Conservation (phyloP, 1,140 invertebrate species). For the Leucophenga varia region DNA sequence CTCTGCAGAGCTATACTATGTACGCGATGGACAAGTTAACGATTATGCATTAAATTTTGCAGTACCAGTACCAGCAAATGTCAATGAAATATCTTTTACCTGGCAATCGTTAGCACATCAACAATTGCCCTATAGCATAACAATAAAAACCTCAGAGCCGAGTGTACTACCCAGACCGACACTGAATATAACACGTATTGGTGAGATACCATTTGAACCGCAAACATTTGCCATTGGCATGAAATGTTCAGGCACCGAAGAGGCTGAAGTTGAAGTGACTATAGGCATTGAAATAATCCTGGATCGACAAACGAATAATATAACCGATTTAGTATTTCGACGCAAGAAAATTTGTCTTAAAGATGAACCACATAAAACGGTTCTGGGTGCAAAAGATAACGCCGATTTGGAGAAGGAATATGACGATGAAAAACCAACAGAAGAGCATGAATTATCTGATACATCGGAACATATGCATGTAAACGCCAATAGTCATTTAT, state of each 20-base stretch:
- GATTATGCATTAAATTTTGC: constrained; percentile 83
- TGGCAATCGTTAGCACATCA: constrained; percentile 78
- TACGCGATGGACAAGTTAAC: constrained; percentile 81
- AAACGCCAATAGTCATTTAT: constrained; percentile 29
- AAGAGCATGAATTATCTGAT: constrained; percentile 36
- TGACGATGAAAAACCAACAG: constrained; percentile 36
- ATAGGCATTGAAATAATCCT: constrained; percentile 83
- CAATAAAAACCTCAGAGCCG: constrained; percentile 74
- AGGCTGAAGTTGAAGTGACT: constrained; percentile 81
- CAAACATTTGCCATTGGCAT: constrained; percentile 81
- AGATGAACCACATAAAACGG: constrained; percentile 28
- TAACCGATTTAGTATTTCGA: constrained; percentile 75
- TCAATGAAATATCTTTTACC: constrained; percentile 81
- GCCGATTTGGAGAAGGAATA: constrained; percentile 25
- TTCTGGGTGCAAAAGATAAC: constrained; percentile 23
- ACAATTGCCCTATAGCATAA: constrained; percentile 77
- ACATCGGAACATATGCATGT: constrained; percentile 21
- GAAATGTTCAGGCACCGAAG: constrained; percentile 77
- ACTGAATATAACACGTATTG: constrained; percentile 79
- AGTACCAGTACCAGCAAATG: constrained; percentile 77
- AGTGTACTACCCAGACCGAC: constrained; percentile 72
- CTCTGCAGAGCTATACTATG: constrained; percentile 83
- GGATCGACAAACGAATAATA: constrained; percentile 64
- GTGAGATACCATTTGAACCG: constrained; percentile 73
- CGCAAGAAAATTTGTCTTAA: constrained; percentile 79